phyloP scores from a whole-genome alignment of 2,113 vertebrate species.

The Illadopsis cleaveri region DNA sequence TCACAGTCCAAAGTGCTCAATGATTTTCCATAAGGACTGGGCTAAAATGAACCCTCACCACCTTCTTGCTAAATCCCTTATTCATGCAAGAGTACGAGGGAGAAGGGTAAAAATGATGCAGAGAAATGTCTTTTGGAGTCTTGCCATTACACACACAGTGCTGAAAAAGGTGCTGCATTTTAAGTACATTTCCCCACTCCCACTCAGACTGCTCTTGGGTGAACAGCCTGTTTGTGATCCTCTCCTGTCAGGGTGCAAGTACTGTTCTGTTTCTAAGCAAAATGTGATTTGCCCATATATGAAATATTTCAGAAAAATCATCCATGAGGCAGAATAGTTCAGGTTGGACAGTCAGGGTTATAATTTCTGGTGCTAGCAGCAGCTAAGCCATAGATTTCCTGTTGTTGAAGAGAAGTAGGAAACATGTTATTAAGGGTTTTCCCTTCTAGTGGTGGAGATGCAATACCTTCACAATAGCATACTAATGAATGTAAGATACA shows the following conservation, averaged over 20 bases:
- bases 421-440: neutral
- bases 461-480: neutral
- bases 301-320: neutral
- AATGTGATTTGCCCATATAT: neutral
- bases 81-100: neutral
- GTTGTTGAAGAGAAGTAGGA: neutral
- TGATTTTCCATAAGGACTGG: neutral
- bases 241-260: neutral
- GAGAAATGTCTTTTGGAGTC: neutral
- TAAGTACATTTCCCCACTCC: neutral
- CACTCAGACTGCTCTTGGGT: neutral
- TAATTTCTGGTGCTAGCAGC: neutral
- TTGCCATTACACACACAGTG: neutral
- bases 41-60: neutral
- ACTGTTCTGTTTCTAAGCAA: neutral
- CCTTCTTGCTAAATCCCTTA: neutral
- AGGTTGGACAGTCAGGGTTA: neutral
- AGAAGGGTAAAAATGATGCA: neutral
- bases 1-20: conserved; percentile 1
- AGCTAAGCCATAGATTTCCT: neutral
- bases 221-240: neutral
- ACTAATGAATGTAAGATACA: neutral
- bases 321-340: neutral
- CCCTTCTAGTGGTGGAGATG: neutral
- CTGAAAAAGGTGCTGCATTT: neutral